phyloP scores from a whole-genome alignment of 1,140 invertebrate genomes.

The Sarcophaga peregrina region DNA sequence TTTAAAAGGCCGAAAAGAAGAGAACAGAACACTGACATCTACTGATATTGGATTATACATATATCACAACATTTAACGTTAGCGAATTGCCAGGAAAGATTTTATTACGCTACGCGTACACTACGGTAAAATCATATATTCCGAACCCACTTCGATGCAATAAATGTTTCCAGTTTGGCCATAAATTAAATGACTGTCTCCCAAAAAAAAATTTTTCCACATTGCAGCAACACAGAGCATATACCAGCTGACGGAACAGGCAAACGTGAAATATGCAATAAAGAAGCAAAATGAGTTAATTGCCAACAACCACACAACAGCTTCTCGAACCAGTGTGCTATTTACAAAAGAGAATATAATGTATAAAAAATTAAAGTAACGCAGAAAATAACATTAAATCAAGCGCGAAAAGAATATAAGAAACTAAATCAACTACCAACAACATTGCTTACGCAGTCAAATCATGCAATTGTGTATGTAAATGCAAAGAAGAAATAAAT shows the following conservation, averaged over 20 bases:
- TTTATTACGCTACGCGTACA: background rate
- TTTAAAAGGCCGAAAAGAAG: background rate
- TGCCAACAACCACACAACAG: conserved; percentile 15
- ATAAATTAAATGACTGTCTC: background rate
- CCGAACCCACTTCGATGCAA: background rate
- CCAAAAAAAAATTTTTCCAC: background rate
- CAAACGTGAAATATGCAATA: background rate
- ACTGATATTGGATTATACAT: background rate
- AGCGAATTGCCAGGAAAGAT: background rate
- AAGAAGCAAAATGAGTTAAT: too few species aligned
- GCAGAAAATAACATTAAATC: background rate
- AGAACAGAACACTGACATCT: background rate
- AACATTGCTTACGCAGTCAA: too few species aligned
- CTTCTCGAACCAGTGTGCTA: conserved; percentile 6
- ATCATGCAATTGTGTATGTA: too few species aligned
- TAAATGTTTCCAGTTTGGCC: background rate
- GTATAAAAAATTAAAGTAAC: conserved; percentile 36
- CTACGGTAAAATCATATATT: background rate
- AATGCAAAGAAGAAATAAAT: background rate
- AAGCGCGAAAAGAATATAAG: conserved; percentile 15
- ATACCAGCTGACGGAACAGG: background rate
- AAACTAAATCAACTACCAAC: background rate
- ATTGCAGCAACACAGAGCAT: background rate
- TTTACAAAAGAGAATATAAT: conserved; percentile 11
- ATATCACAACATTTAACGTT: background rate